Evolutionary conservation across 2,113 vertebrate genomes (phyloP).

Genomic region (Sakesphorus luctuosus): DNA sequence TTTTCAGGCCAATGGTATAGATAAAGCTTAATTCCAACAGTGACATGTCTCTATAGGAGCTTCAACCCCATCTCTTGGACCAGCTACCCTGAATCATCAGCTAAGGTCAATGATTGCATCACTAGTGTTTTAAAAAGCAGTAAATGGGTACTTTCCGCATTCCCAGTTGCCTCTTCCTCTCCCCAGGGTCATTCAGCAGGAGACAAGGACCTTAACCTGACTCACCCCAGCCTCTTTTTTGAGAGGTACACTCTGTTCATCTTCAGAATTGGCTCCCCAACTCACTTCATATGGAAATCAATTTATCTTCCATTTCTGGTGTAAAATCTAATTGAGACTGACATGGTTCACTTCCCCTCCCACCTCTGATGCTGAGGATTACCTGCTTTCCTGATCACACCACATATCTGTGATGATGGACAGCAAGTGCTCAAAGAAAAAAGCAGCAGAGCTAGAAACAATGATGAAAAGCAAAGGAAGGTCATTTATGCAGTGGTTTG

Average conservation of each 20-base stretch:
- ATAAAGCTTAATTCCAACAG: neutral
- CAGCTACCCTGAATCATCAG: neutral
- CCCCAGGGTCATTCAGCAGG: neutral
- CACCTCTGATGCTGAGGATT: neutral
- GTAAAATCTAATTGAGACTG: neutral
- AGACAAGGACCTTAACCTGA: neutral
- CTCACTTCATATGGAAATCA: slow-evolving; percentile 32
- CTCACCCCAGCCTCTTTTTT: neutral
- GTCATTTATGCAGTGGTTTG: neutral
- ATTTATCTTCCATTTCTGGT: neutral
- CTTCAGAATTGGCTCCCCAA: slow-evolving; percentile 40
- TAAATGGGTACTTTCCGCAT: neutral
- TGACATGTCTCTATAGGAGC: neutral
- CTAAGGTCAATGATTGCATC: neutral
- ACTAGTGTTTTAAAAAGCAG: neutral
- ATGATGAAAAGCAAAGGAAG: neutral
- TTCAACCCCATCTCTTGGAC: neutral
- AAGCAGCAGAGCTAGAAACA: neutral
- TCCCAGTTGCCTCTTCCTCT: neutral
- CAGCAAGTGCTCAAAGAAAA: neutral
- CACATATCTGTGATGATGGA: neutral
- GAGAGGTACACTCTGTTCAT: neutral
- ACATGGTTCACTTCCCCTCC: neutral
- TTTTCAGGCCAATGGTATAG: neutral
- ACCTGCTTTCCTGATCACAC: neutral